These are phyloP conservation scores for Scaptomyza parva DNA, from an alignment of 2,888 invertebrate species.

Conservation along the genomic window DNA sequence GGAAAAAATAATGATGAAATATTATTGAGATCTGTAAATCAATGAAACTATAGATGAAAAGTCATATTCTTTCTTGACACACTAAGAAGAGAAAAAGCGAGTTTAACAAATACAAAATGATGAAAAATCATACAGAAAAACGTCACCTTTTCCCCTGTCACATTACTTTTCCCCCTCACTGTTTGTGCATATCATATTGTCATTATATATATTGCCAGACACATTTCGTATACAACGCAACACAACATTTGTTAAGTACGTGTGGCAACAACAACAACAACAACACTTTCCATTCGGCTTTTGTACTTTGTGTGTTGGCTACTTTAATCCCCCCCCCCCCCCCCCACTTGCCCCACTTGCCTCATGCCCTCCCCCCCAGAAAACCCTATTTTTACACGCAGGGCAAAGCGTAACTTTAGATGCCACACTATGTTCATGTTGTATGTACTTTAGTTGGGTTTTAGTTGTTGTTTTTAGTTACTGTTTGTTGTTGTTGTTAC, in stretches of 20 bases:
- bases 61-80: no score
- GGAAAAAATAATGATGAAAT: no score
- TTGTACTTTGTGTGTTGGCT: neutral
- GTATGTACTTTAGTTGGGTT: no score
- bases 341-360: neutral
- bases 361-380: constrained; percentile 30
- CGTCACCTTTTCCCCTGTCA: no score
- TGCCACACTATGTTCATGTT: constrained; percentile 37
- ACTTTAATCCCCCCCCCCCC: constrained; percentile 1
- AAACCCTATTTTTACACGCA: neutral
- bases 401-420: constrained; percentile 45
- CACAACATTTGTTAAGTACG: constrained; percentile 41
- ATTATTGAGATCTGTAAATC: no score
- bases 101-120: no score
- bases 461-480: neutral
- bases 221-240: constrained; percentile 19
- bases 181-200: constrained; percentile 9
- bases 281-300: constrained; percentile 4
- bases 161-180: constrained; percentile 2
- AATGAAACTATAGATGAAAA: no score
- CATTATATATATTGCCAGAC: constrained; percentile 16
- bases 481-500: neutral
- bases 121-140: no score
- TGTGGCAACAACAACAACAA: constrained; percentile 31
- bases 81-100: no score